These are phyloP conservation scores for Ephestia elutella DNA, from an alignment of 1,140 invertebrate genomes.

Conservation along the genomic window DNA sequence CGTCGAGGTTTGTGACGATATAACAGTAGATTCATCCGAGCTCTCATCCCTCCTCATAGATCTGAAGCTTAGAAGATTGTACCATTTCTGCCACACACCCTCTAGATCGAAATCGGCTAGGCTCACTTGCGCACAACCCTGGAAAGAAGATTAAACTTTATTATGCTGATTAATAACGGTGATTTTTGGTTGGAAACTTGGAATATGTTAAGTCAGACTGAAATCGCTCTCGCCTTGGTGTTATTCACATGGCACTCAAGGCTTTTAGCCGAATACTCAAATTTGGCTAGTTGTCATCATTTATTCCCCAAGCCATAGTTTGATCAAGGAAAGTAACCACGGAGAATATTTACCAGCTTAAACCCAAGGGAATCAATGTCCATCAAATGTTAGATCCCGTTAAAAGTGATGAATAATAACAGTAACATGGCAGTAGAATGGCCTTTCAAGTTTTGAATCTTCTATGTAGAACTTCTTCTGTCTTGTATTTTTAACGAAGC, in stretches of 20 bases:
- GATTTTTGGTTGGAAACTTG: constrained; percentile 7
- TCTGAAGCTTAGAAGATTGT: constrained; percentile 93
- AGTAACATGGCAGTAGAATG: too few relatives aligned
- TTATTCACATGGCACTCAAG: constrained; percentile 68
- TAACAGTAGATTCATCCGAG: constrained; percentile 96
- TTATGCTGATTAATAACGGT: constrained; percentile 5
- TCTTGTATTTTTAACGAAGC: too few relatives aligned
- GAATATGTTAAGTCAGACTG: constrained; percentile 20
- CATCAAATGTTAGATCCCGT: too few relatives aligned
- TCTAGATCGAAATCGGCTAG: constrained; percentile 94
- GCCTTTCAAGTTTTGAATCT: too few relatives aligned
- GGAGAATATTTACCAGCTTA: too few relatives aligned
- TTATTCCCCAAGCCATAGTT: neutral
- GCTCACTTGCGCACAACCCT: constrained; percentile 97
- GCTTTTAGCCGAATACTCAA: constrained; percentile 62
- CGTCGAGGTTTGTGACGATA: constrained; percentile 96
- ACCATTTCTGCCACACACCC: constrained; percentile 90
- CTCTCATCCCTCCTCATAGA: constrained; percentile 94
- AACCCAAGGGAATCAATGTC: too few relatives aligned
- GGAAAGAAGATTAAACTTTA: constrained; percentile 39
- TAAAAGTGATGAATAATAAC: too few relatives aligned
- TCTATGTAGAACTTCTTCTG: too few relatives aligned
- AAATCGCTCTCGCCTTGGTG: constrained; percentile 65
- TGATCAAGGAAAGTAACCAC: too few relatives aligned
- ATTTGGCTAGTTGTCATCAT: constrained; percentile 74